Base-by-base conservation (phyloP, 2,888 invertebrate genomes). In the Cepaea hortensis region DNA sequence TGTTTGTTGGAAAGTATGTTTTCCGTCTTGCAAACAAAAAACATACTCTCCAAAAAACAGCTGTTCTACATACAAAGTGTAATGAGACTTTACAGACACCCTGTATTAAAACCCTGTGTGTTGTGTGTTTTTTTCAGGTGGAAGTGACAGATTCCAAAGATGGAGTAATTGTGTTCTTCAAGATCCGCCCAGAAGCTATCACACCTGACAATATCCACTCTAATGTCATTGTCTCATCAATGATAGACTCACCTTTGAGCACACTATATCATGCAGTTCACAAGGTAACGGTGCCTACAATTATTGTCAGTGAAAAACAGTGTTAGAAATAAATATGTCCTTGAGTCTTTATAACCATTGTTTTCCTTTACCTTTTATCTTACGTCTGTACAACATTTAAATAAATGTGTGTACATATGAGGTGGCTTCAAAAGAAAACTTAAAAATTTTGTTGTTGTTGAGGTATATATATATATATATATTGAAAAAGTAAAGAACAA, bases 221-320 rank as follows among this genome's bases (percentile, higher is more conserved):
- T 48, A 95, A 95, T 88, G 94, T 96, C 75, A 95, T 96, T 91
- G 95, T 96, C 9, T 95, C 96, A 5, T 96, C 96, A 0, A 95
- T 96, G 93, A 92, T 95, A 75, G 96, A 96, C 90, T 95, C 96
- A 50, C 96, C 96, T 18, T 94, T 96, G 61, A 95, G 95, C 83
- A 95, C 96, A 3, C 94, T 96, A 35, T 96, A 96, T 92, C 96
- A 96, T 92, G 95, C 95, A 68, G 94, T 96, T 62, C 96, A 96
- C 90, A 96, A 96, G 89, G 91, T 88, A 55, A 35, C 11, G 5
- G 1, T 68, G 18, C 3, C 55, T 55, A 55, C 6, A 9, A 68
- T n/a, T 68, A 15, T 5, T 20, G n/a, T 68, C 55, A 55, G 55
- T 11, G 13, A 18, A 68, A 68, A 18, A 68, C n/a, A 11, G 68